Percentiles rank a stretch among this genome's conserved stretches.
phyloP scores from a whole-genome alignment of 2,888 invertebrate species.

The Xylophagus ater region DNA sequence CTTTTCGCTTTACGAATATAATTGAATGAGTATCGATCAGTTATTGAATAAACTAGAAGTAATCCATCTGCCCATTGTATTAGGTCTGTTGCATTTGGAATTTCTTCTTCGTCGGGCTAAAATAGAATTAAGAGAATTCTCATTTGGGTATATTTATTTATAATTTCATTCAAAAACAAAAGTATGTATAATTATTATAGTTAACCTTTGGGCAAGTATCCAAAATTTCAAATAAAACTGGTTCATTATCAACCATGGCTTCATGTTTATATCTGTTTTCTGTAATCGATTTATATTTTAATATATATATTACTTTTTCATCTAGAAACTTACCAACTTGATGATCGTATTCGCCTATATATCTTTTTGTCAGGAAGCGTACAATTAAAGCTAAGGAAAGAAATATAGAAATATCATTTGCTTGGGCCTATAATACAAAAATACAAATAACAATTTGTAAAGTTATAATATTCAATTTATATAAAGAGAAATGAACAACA shows the following conservation, averaged over 20 bases:
- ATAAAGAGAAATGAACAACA: too few relatives aligned
- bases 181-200: conserved; percentile 6
- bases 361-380: conserved; percentile 82
- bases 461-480: too few relatives aligned
- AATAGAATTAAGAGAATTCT: conserved; percentile 9
- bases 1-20: conserved; percentile 66
- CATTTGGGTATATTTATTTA: too few relatives aligned
- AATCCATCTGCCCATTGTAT: conserved; percentile 86
- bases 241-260: conserved; percentile 76
- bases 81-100: conserved; percentile 56
- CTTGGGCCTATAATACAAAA: too few relatives aligned
- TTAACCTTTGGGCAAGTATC: conserved; percentile 63
- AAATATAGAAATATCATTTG: too few relatives aligned
- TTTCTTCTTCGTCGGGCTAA: conserved; percentile 54
- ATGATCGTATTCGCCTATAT: conserved; percentile 91
- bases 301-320: not conserved
- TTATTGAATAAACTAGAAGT: conserved; percentile 81
- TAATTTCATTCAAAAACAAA: too few relatives aligned
- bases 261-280: conserved; percentile 87
- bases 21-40: conserved; percentile 73
- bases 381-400: conserved; percentile 65
- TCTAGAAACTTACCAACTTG: conserved; percentile 59
- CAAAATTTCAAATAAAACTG: conserved; percentile 79
- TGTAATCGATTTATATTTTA: conserved; percentile 39
- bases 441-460: too few relatives aligned